Evolutionary conservation across 2,888 invertebrate species (phyloP), one percentile per base, ranked within the genome.

Genomic region (Herminia tarsipennalis): DNA sequence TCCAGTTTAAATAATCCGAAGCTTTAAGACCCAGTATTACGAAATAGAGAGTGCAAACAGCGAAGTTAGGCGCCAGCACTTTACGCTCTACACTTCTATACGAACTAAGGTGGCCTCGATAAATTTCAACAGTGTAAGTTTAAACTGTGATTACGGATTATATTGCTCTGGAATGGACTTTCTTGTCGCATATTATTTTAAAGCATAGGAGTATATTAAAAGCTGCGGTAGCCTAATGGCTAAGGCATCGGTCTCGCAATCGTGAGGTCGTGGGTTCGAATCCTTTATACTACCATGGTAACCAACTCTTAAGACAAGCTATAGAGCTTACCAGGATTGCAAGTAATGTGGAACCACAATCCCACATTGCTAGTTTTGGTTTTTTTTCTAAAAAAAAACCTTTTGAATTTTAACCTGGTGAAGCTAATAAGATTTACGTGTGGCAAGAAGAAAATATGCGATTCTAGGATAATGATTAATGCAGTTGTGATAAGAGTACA

Each of bases 91-190:
- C 69, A 67, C 77, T 70, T 67, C 78, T 85, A 85, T 80, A 80
- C 68, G 67, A 76, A 78, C 79, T 81, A 81, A 84, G 84, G 84
- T 83, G 82, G 72, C 75, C 70, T 56, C 80, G 78, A 88, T 89
- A 88, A 88, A 89, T 89, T 86, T 80, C 57, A 66, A 73, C 75
- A 74, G 78, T 80, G 83, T 82, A 86, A 86, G 78, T 88, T 88
- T 85, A 86, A 86, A 81, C 81, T 74, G 60, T 40, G 48, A 57
- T 51, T 70, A 56, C 5, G 22, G 75, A 74, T 12, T 71, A 70
- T 39, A 29, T 32, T 22, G 18, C 3, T 14, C 78, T 81, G 63
- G 83, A 83, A 66, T 56, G 9, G 66, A 20, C 50, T 50, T 8
- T n/a, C n/a, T n/a, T n/a, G n/a, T n/a, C n/a, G n/a, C n/a, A n/a